Conservation (phyloP, 2,113 vertebrate species). For the Oreochromis spilurus region DNA sequence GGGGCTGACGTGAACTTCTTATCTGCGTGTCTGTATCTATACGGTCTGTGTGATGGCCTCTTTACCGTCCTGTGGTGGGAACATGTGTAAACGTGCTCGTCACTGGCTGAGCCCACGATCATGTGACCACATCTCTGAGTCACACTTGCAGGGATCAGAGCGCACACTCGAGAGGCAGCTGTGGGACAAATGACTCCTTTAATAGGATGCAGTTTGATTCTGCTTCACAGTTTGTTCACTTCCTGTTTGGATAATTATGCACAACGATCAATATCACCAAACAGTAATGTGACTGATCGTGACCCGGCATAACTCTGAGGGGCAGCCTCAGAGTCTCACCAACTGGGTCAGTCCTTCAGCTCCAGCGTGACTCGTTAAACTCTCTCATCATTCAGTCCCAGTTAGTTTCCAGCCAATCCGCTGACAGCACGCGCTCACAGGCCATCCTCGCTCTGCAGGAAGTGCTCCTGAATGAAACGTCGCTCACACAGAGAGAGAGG, state of each 20-base stretch:
- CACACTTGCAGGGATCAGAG: not conserved
- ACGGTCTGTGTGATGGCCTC: accelerated
- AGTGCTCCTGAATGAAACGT: not conserved
- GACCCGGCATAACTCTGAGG: not conserved
- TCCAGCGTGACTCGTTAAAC: not conserved
- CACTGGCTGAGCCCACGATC: not conserved
- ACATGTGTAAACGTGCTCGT: not conserved
- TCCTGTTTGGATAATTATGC: not conserved
- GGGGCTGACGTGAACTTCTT: accelerated
- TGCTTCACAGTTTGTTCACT: not conserved
- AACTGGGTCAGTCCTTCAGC: not conserved
- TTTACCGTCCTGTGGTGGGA: not conserved
- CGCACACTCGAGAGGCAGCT: not conserved
- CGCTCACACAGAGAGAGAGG: not conserved
- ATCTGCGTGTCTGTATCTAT: not conserved
- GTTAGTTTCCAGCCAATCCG: not conserved
- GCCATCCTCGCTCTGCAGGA: not conserved
- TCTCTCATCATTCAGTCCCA: not conserved
- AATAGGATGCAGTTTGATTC: not conserved
- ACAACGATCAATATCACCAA: not conserved
- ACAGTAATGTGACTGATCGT: not conserved
- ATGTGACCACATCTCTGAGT: not conserved
- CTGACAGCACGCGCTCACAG: not conserved
- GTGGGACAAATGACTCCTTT: not conserved
- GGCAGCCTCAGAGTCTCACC: not conserved